These are phyloP conservation scores for Chlamydotis undulata DNA, from an alignment of 2,113 vertebrate species.

Conservation along the genomic window DNA sequence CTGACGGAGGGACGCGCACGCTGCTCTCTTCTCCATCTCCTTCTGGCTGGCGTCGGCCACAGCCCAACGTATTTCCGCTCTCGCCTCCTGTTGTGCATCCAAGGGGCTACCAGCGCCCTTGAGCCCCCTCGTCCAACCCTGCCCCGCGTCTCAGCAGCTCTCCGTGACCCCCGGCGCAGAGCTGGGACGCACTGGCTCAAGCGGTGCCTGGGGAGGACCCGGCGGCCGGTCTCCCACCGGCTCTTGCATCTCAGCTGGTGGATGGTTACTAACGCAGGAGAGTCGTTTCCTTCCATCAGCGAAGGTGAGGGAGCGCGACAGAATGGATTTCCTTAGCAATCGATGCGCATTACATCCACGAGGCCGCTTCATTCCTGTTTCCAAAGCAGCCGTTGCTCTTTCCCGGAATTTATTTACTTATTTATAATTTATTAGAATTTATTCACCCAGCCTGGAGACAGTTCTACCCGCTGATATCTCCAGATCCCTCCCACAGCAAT, in stretches of 20 bases:
- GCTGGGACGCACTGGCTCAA: neutral
- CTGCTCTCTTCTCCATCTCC: neutral
- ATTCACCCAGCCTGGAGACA: neutral
- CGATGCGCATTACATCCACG: accelerated
- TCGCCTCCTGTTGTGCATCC: accelerated
- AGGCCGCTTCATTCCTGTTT: neutral
- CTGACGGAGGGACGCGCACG: accelerated
- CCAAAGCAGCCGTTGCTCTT: neutral
- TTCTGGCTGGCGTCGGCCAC: neutral
- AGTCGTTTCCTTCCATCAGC: neutral
- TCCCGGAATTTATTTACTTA: neutral
- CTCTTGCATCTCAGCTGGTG: neutral
- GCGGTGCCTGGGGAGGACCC: neutral
- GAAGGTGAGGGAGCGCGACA: neutral
- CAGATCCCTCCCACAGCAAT: neutral
- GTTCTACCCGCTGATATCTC: neutral
- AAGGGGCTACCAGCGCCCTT: neutral
- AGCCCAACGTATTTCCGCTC: neutral
- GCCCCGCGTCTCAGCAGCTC: accelerated
- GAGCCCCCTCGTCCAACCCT: neutral
- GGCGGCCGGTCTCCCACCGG: accelerated
- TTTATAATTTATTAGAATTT: too few relatives aligned
- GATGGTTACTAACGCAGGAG: neutral
- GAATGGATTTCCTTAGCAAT: neutral
- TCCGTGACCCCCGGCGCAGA: accelerated